phyloP scores from a whole-genome alignment of 64 coral and sea anemone genomes.

The Actinia tenebrosa region DNA sequence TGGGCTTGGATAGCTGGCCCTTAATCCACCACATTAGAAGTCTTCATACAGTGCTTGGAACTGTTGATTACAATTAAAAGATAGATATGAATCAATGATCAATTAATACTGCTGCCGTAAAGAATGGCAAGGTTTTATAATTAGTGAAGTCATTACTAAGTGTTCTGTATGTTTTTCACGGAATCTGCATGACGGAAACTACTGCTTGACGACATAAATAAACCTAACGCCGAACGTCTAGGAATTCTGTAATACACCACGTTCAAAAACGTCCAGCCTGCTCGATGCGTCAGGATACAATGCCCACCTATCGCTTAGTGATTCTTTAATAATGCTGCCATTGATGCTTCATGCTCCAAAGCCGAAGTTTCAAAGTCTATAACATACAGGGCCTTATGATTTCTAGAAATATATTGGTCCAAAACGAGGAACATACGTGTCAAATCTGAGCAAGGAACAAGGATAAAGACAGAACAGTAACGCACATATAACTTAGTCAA shows the following conservation, averaged over 20 bases:
- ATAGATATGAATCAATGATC: background rate
- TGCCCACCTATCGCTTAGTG: slow-evolving; percentile 11
- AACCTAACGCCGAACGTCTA: background rate
- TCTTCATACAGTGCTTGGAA: slow-evolving; percentile 24
- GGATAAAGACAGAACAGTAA: background rate
- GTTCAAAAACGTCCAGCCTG: slow-evolving; percentile 10
- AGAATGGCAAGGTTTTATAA: background rate
- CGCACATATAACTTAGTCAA: slow-evolving; percentile 10
- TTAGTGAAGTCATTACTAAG: background rate
- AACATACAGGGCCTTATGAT: background rate
- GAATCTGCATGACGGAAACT: background rate
- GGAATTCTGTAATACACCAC: slow-evolving; percentile 12
- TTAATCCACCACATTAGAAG: slow-evolving; percentile 27
- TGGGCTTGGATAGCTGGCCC: slow-evolving; percentile 34
- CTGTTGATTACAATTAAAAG: background rate
- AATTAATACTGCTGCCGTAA: background rate
- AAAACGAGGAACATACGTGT: background rate
- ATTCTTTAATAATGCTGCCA: background rate
- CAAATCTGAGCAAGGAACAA: background rate
- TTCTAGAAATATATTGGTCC: background rate
- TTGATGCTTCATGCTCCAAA: background rate
- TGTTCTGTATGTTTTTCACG: background rate
- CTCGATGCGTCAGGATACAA: slow-evolving; percentile 3
- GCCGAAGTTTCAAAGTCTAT: background rate
- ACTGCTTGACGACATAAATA: background rate